Evolutionary conservation across 2,888 invertebrate genomes (phyloP).

Genomic region (Azorinus chamasolen): DNA sequence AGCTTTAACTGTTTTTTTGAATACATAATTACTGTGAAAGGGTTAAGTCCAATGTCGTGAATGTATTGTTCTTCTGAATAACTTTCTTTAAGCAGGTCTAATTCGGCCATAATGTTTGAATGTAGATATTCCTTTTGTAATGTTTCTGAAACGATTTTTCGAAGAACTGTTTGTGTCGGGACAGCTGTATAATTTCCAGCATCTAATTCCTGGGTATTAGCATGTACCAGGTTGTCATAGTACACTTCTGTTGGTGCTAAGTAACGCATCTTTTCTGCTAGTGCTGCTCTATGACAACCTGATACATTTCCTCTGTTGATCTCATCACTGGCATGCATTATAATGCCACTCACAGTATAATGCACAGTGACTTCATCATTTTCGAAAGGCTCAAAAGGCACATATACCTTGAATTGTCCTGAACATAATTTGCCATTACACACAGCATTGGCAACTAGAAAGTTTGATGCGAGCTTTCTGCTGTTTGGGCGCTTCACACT

Average conservation of each 20-base stretch:
- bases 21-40: slow-evolving; percentile 1
- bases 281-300: not conserved
- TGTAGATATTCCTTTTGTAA: slow-evolving; percentile 3
- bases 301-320: slow-evolving; percentile 10
- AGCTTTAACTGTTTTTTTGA: not conserved
- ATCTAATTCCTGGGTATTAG: not conserved
- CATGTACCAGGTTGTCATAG: not conserved
- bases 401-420: not conserved
- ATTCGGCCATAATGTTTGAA: slow-evolving; percentile 9
- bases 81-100: slow-evolving; percentile 5
- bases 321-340: not conserved
- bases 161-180: not conserved
- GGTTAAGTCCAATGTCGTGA: not conserved
- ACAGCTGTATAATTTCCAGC: not conserved
- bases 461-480: not conserved
- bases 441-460: not conserved
- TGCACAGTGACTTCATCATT: not conserved
- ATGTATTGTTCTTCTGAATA: not conserved
- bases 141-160: slow-evolving; percentile 10
- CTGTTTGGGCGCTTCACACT: not conserved
- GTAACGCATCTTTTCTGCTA: not conserved
- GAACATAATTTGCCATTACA: not conserved
- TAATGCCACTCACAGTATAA: not conserved
- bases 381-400: not conserved
- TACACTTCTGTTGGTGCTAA: not conserved